Percentiles rank a stretch among this genome's conserved stretches.
Conservation (phyloP, 2,797 vertebrate genomes). For the Nothura maculosa region DNA sequence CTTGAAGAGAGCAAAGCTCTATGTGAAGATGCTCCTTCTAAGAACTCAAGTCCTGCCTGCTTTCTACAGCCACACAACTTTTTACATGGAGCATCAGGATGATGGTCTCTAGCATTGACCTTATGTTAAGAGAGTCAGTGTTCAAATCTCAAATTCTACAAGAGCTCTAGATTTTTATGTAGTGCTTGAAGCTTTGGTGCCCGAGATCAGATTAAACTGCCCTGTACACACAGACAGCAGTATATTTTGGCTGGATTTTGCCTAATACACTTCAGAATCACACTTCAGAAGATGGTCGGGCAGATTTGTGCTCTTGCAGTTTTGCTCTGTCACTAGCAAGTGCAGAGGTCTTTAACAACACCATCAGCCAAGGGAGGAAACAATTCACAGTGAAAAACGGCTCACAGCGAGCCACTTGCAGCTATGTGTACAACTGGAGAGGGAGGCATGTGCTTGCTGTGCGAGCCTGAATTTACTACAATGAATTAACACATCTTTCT, state of each 20-base stretch:
- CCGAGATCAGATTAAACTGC: neutral
- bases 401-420: conserved; percentile 29
- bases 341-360: conserved; percentile 22
- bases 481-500: neutral
- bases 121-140: neutral
- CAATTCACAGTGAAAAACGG: conserved; percentile 34
- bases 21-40: neutral
- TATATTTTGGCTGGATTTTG: neutral
- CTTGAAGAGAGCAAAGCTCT: neutral
- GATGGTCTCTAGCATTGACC: neutral
- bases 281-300: conserved; percentile 12
- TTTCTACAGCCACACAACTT: neutral
- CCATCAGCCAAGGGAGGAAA: conserved; percentile 2
- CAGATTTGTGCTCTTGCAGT: neutral
- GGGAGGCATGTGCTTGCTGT: neutral
- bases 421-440: neutral
- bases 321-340: conserved; percentile 35
- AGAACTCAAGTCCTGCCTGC: neutral
- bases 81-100: neutral
- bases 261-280: neutral
- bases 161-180: neutral
- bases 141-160: neutral
- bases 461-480: conserved; percentile 53
- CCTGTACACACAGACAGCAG: neutral
- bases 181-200: neutral